phyloP scores from a whole-genome alignment of 1,140 invertebrate species.

The Penaeus vannamei region DNA sequence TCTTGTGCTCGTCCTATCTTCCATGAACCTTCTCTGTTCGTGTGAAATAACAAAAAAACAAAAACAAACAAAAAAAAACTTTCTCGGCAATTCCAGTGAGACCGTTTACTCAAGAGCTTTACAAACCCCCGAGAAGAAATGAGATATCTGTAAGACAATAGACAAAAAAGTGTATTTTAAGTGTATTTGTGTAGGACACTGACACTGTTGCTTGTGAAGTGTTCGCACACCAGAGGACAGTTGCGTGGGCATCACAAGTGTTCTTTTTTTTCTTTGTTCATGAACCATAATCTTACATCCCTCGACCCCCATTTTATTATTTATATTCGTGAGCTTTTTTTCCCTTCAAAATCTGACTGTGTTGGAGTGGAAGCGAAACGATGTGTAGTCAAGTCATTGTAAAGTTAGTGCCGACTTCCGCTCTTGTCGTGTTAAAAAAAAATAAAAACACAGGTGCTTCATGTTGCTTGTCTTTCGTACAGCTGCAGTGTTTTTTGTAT shows the following conservation, averaged over 20 bases:
- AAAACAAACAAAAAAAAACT: conserved; percentile 27
- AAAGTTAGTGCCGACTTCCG: conserved; percentile 40
- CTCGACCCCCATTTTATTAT: conserved; percentile 19
- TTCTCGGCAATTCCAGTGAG: conserved; percentile 7
- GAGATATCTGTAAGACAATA: conserved; percentile 9
- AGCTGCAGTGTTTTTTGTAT: conserved; percentile 4
- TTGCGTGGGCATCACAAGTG: conserved; percentile 1
- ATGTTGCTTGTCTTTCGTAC: conserved; percentile 48
- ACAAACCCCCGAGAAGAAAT: conserved; percentile 16
- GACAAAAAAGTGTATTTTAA: conserved; percentile 38
- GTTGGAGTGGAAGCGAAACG: conserved; percentile 24
- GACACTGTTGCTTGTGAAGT: no score
- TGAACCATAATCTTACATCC: background rate
- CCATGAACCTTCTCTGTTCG: background rate
- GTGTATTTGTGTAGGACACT: no score
- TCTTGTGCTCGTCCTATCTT: conserved; percentile 55
- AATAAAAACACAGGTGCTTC: conserved; percentile 37
- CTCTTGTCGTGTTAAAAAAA: conserved; percentile 9
- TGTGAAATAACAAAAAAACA: conserved; percentile 2
- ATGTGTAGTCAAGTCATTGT: conserved; percentile 48
- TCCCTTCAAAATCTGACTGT: background rate
- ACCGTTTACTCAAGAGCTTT: conserved; percentile 50
- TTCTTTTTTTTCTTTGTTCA: background rate
- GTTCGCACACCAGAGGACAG: no score
- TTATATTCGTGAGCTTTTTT: conserved; percentile 2